Percentiles rank a stretch among this genome's conserved stretches.
Evolutionary conservation across 92 coral and sea anemone genomes (phyloP).

Genomic region (Epizoanthus illoricatus): DNA sequence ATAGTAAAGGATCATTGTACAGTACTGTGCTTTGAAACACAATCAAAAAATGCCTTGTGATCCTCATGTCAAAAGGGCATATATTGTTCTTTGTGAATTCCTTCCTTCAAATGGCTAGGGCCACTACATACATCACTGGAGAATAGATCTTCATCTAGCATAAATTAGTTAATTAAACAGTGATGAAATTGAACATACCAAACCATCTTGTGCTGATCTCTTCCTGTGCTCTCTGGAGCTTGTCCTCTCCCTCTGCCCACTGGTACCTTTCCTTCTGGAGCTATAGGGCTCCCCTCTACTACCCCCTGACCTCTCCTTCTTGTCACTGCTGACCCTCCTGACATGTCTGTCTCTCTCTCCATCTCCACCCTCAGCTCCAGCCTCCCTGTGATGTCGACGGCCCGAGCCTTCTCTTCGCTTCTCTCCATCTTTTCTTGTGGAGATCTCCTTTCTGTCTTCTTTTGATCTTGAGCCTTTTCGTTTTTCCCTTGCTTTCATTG

Average conservation of each 20-base stretch:
- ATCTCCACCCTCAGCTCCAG: conserved; percentile 22
- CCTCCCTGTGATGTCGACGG: conserved; percentile 30
- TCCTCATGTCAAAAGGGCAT: too few species aligned
- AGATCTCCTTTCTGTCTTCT: conserved; percentile 70
- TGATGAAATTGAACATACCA: background rate
- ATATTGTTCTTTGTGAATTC: too few species aligned
- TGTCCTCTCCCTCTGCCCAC: conserved; percentile 60
- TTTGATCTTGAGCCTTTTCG: conserved; percentile 68
- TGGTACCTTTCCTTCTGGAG: conserved; percentile 38
- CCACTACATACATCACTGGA: too few species aligned
- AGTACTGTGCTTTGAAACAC: too few species aligned
- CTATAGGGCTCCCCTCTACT: conserved; percentile 40
- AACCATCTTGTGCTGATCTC: conserved; percentile 22
- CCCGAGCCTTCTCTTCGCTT: conserved; percentile 33
- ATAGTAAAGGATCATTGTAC: too few species aligned
- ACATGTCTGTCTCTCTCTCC: conserved; percentile 14
- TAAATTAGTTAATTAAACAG: background rate
- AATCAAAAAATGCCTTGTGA: too few species aligned
- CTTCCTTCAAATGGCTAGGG: too few species aligned
- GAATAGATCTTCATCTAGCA: too few species aligned
- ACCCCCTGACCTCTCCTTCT: conserved; percentile 54
- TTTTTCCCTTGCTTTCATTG: conserved; percentile 86
- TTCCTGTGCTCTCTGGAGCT: conserved; percentile 57
- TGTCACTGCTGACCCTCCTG: conserved; percentile 63
- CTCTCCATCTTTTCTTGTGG: conserved; percentile 56